Base-by-base conservation (phyloP, 2,888 invertebrate genomes). In the Amphimallon solstitiale region DNA sequence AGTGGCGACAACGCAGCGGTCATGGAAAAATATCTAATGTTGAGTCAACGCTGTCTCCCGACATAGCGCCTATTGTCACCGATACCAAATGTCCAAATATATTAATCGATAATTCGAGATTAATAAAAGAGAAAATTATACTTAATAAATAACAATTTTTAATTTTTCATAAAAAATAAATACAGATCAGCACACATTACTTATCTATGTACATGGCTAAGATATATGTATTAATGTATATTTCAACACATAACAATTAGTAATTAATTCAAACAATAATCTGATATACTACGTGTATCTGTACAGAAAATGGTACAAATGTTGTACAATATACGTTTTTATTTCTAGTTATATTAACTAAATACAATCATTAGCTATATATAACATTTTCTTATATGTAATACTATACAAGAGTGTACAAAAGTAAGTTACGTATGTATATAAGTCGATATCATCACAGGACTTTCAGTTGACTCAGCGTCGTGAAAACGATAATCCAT, bases 401-500 rank as follows among this genome's bases (percentile, higher is more conserved):
- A 59, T 59, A 59, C 56, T 59, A 43, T 59, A 17, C 15, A 43
- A 29, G 7, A 23, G 29, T 14, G 17, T 23, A 43, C 3, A 23
- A 59, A 45, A 59, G 29, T 29, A 43, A 49, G 9, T 29, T 29
- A 29, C 29, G 9, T 29, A 7, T 29, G 9, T 29, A 29, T 9
- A 29, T 29, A 7, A 7, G 9, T 29, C 9, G 9, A 7, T 29
- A 29, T 29, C 5, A 74, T 79, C 75, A 80, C 71, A 81, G 74
- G 23, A 80, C 61, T 64, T 79, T 72, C 43, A 78, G 68, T 71
- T 77, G 72, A 70, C 76, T 79, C 66, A 81, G 69, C 40, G 72
- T 81, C 74, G 67, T 78, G 74, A 75, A 86, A 61, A 84, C 76
- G 62, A 86, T 76, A 35, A 85, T 78, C 86, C 86, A 86, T 4